Evolutionary conservation across 2,113 vertebrate species (phyloP), one percentile per base, ranked within the genome.

Genomic region (Hirundichthys speculiger): DNA sequence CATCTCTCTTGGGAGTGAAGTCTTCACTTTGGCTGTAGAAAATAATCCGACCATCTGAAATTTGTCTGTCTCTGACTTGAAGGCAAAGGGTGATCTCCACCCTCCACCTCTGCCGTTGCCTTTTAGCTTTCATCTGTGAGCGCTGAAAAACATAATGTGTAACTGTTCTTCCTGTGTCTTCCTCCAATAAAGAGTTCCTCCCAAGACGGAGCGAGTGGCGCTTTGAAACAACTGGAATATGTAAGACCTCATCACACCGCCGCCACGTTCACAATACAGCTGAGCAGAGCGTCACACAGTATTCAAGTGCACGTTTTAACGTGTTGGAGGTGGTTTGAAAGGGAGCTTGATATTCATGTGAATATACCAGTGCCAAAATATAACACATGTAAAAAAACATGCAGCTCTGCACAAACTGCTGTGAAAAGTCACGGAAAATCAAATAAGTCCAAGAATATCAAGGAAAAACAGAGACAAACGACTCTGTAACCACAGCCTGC

Each of bases 221-320:
- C 89, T 91, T 89, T 92, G 90, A 92, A 83, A 84, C 87, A 83
- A 58, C 92, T 90, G 89, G 84, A 92, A 89, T 90, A 79, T 92
- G 91, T 91, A 93, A 91, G 80, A 86, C 59, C 62, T 85, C 81
- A 69, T 79, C 80, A 80, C 84, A 79, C 78, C 39, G 5, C 56
- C 13, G 67, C 55, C 45, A n/a, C 3, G 47, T 38, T 46, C 47
- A 64, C 61, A 3, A 1, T 22, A 22, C 64, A 70, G 27, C 63
- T n/a, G 25, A 19, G 25, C 20, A 14, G 43, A 64, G 39, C 48
- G 10, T 13, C 3, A 63, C 52, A 22, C 50, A 22, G 57, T 13
- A 10, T 21, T 22, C 46, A 22, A 2, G 8, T 39, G 19, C 12
- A 1, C 19, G 16, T 19, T 38, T 54, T 40, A 3, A 21, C 16